Conservation (phyloP, 2,113 vertebrate genomes). For the Mirounga angustirostris region DNA sequence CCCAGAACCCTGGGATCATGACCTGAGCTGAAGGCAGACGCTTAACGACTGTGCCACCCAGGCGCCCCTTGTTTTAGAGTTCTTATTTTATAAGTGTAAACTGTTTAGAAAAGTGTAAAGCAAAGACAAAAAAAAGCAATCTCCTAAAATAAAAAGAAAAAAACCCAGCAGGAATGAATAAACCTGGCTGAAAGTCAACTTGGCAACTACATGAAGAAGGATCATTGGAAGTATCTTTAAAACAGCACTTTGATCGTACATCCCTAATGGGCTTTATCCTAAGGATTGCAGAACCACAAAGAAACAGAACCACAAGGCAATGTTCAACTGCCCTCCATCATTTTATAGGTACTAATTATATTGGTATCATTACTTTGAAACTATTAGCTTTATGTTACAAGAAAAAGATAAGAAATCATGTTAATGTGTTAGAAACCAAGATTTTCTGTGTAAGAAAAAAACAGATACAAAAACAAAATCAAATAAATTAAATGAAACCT, state of each 20-base stretch:
- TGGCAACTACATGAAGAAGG: background rate
- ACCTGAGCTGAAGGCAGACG: no score
- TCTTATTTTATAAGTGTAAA: constrained; percentile 4
- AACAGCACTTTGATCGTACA: background rate
- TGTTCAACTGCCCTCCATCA: background rate
- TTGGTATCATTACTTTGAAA: background rate
- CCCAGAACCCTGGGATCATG: no score
- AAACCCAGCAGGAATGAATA: background rate
- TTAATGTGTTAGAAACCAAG: background rate
- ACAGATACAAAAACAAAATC: background rate
- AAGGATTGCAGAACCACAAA: background rate
- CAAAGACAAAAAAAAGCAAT: background rate
- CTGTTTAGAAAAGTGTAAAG: background rate
- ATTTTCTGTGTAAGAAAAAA: background rate
- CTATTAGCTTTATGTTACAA: background rate
- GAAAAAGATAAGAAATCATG: background rate
- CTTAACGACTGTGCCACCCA: no score
- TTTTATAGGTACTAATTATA: background rate
- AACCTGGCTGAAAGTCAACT: background rate
- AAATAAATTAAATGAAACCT: background rate
- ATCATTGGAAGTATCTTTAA: constrained; percentile 7
- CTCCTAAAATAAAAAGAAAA: background rate
- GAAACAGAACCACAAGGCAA: background rate
- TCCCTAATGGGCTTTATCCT: background rate
- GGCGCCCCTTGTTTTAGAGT: background rate